A percentile compares a stretch with the other conserved stretches of the same genome.
phyloP scores from a whole-genome alignment of 2,797 vertebrate genomes.

The Margarornis squamiger region DNA sequence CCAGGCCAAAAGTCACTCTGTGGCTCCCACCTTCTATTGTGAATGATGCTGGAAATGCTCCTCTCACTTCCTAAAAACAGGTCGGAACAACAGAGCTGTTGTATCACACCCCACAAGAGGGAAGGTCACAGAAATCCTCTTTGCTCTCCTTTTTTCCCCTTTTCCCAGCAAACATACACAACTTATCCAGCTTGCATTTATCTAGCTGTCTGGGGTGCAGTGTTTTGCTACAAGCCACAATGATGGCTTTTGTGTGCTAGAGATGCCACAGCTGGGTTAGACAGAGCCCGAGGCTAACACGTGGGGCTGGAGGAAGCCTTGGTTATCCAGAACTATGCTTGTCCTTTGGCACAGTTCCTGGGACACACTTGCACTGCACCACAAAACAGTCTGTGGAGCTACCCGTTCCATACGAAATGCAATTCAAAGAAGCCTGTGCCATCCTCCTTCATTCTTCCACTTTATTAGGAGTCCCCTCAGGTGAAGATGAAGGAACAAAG shows the following conservation, averaged over 20 bases:
- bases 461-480: neutral
- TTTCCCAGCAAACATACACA: neutral
- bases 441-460: neutral
- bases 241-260: neutral
- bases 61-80: neutral
- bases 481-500: neutral
- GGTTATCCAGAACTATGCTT: neutral
- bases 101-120: neutral
- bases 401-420: neutral
- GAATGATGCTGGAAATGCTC: neutral
- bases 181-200: neutral
- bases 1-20: neutral
- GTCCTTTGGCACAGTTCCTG: neutral
- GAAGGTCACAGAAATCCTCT: neutral
- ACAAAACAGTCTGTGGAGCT: neutral
- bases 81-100: neutral
- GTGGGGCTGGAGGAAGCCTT: neutral
- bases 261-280: neutral
- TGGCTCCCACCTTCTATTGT: neutral
- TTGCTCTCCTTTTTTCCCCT: neutral
- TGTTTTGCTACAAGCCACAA: neutral
- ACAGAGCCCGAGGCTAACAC: fast-evolving
- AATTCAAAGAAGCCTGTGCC: neutral
- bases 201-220: neutral
- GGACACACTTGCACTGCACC: neutral